Evolutionary conservation across 2,113 vertebrate genomes (phyloP).

Genomic region (Procavia capensis): DNA sequence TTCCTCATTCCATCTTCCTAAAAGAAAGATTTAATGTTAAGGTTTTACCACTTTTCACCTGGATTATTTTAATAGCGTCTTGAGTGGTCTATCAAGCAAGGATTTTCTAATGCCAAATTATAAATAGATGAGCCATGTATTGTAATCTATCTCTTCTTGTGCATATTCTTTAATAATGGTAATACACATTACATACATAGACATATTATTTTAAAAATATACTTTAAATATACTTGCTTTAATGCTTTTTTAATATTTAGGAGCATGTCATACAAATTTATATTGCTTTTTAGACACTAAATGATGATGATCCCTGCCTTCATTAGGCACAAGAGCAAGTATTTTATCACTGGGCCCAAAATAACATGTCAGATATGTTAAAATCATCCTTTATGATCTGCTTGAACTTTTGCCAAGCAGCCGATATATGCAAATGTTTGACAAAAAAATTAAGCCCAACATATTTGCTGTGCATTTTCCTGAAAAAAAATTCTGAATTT

Average conservation of each 20-base stretch:
- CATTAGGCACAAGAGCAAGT: neutral
- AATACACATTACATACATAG: neutral
- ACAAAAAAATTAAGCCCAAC: neutral
- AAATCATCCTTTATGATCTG: neutral
- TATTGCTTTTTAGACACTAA: neutral
- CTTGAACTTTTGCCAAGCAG: neutral
- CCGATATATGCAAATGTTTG: neutral
- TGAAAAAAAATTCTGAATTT: neutral
- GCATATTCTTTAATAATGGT: neutral
- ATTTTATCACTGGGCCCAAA: neutral
- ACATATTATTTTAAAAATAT: neutral
- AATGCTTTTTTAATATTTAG: neutral
- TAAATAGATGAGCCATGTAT: neutral
- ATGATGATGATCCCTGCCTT: neutral
- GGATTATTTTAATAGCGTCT: neutral
- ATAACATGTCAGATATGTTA: neutral
- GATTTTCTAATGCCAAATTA: neutral
- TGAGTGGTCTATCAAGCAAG: neutral
- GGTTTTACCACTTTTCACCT: neutral
- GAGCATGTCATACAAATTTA: neutral
- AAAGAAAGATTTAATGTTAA: neutral
- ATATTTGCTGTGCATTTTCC: neutral
- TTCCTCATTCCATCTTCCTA: neutral
- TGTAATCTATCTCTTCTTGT: neutral
- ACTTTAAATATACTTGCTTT: neutral